phyloP scores from a whole-genome alignment of 1,140 invertebrate species.

The Drosophila cardini region DNA sequence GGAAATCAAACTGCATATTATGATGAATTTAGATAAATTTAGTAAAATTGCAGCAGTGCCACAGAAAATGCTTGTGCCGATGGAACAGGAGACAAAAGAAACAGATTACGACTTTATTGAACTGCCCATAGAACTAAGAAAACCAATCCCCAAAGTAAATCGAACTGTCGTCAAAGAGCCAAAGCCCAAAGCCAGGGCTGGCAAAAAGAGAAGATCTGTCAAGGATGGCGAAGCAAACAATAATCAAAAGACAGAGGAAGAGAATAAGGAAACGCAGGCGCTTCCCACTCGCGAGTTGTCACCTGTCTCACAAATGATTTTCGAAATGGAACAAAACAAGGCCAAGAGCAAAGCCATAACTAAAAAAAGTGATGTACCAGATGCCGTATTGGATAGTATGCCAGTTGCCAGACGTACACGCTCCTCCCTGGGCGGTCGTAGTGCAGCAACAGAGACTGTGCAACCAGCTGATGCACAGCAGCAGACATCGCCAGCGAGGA shows the following conservation, averaged over 20 bases:
- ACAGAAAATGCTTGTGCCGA: neutral
- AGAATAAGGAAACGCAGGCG: neutral
- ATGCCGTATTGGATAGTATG: neutral
- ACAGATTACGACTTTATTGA: constrained; percentile 56
- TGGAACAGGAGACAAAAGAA: constrained; percentile 29
- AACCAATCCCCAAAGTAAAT: no score
- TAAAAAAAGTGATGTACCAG: neutral
- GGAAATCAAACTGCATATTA: neutral
- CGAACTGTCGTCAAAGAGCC: neutral
- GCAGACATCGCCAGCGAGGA: constrained; percentile 5
- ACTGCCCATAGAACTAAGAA: constrained; percentile 13
- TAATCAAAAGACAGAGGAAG: neutral
- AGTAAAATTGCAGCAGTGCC: constrained; percentile 40
- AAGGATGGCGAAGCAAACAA: neutral
- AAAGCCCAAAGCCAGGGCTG: constrained; percentile 1
- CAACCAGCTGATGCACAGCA: neutral
- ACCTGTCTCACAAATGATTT: constrained; percentile 55
- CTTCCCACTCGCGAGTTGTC: constrained; percentile 22
- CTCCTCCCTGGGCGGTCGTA: neutral
- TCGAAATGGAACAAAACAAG: constrained; percentile 49
- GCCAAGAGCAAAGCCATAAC: neutral
- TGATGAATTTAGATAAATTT: neutral
- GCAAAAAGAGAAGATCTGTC: neutral
- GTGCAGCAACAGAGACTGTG: neutral
- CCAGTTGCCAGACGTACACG: constrained; percentile 60